These are phyloP conservation scores for Tipula confusa DNA, from an alignment of 2,888 invertebrate genomes.

Conservation along the genomic window DNA sequence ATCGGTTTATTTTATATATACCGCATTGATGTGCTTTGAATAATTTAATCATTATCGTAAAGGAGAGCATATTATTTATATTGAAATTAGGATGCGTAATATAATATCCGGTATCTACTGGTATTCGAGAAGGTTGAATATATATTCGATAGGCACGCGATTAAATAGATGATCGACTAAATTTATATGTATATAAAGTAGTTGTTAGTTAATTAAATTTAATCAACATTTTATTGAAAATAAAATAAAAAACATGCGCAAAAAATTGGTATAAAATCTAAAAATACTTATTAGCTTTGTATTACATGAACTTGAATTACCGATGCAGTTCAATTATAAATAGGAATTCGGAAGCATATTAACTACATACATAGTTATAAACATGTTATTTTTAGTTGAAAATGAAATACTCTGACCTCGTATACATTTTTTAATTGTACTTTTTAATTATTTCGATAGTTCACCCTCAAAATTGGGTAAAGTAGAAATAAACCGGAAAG, in stretches of 20 bases:
- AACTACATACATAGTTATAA: not conserved
- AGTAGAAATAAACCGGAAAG: too few species aligned
- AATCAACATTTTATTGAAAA: not conserved
- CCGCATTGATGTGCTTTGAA: not conserved
- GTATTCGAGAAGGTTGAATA: not conserved
- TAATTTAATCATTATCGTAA: not conserved
- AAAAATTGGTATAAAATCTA: not conserved
- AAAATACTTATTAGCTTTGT: not conserved
- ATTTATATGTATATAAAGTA: not conserved
- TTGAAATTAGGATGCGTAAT: not conserved
- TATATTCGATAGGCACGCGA: not conserved
- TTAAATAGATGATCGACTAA: not conserved
- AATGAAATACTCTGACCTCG: not conserved
- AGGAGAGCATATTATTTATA: not conserved
- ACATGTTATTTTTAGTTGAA: not conserved
- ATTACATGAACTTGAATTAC: not conserved
- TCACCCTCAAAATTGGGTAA: too few species aligned
- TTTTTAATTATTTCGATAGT: too few species aligned
- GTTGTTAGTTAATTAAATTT: not conserved
- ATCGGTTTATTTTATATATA: not conserved
- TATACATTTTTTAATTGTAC: not conserved
- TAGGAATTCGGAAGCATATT: not conserved
- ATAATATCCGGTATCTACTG: not conserved
- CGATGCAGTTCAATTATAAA: not conserved
- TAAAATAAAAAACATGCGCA: not conserved